Evolutionary conservation across 30 jellyfish, hydroid and myxozoan genomes (phyloP), one percentile per base, ranked within the genome.

Genomic region (Cassiopea andromeda): DNA sequence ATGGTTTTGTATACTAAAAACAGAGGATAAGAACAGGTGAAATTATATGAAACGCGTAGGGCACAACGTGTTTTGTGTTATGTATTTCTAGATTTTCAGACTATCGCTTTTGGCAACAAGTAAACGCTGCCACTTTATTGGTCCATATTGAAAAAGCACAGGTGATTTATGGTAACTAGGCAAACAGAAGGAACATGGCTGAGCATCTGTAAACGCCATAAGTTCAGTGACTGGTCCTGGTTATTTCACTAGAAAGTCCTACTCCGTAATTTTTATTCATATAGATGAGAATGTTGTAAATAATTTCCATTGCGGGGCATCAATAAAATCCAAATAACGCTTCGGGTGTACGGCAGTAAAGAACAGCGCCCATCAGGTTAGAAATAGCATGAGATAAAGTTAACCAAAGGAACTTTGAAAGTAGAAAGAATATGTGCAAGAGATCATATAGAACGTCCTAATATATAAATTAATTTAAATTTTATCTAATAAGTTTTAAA

Each of bases 111-210:
- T 2, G 73, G 8, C 43, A 70, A 38, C 79, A 70, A 70, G 38
- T 43, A 19, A 43, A 70, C n/a, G 1, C 12, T 54, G 48, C 27
- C 38, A 4, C 15, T 27, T 70, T 54, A 70, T 70, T 70, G 79
- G 79, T 19, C 2, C 2, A 7, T 70, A 38, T 38, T 70, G n/a
- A 54, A 16, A 27, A 70, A 2, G 54, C 43, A 70, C 79, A 38
- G 79, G 79, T 70, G 79, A 70, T 70, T 7, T 70, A 70, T 70
- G 2, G 79, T 70, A 43, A 38, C n/a, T 12, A 70, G 15, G 79
- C 27, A 70, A 70, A 70, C 79, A 70, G 73, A 64, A 64, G 6
- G 15, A 14, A 64, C 73, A 64, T 14, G 73, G 73, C 27, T 4
- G 73, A 64, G 15, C 73, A 64, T 64, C 73, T 64, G 73, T 64